Percentiles rank a stretch among this genome's conserved stretches.
Conservation (phyloP, 2,797 vertebrate genomes). For the Basileuterus tristriatus region DNA sequence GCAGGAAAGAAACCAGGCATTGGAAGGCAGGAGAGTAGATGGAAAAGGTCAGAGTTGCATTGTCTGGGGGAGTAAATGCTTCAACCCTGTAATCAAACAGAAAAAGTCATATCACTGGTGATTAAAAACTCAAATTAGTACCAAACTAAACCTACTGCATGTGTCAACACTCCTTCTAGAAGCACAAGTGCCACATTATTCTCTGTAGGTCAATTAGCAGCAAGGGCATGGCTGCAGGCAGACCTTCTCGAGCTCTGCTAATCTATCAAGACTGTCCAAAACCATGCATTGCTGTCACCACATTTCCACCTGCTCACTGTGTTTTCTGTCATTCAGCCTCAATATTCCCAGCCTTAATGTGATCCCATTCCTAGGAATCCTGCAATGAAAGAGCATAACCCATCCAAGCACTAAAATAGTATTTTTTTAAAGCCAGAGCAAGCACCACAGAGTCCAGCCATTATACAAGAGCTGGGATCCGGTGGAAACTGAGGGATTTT, state of each 20-base stretch:
- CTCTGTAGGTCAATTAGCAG: background rate
- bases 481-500: background rate
- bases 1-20: background rate
- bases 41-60: background rate
- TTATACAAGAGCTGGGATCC: background rate
- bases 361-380: background rate
- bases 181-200: fast-evolving
- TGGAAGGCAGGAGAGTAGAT: background rate
- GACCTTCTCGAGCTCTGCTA: background rate
- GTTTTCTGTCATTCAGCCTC: background rate
- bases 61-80: background rate
- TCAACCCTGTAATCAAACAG: background rate
- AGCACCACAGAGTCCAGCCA: background rate
- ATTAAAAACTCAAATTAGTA: background rate
- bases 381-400: background rate
- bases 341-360: background rate
- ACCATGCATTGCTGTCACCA: background rate
- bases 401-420: background rate
- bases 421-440: background rate
- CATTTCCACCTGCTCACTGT: background rate
- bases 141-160: background rate
- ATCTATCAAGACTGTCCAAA: background rate
- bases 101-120: background rate
- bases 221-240: background rate
- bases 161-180: background rate